These are phyloP conservation scores for Andrena bucephala DNA, from an alignment of 2,888 invertebrate species.

Conservation along the genomic window DNA sequence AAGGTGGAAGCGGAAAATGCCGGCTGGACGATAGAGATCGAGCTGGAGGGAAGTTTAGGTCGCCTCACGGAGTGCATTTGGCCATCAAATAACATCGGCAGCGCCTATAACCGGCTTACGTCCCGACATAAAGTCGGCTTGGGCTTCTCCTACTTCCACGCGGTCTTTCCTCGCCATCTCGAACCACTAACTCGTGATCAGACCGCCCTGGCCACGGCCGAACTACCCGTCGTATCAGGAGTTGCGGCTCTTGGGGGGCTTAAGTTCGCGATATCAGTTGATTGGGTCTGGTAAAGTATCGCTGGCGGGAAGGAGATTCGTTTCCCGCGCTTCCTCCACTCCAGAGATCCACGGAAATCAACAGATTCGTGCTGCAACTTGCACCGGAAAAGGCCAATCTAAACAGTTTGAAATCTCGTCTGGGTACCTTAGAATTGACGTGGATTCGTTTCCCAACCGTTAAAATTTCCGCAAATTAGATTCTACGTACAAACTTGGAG, in stretches of 20 bases:
- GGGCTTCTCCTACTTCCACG: conserved; percentile 75
- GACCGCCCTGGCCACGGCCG: conserved; percentile 79
- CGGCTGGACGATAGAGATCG: conserved; percentile 79
- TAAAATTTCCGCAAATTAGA: neutral
- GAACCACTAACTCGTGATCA: conserved; percentile 85
- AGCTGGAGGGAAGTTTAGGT: conserved; percentile 73
- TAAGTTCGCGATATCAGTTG: conserved; percentile 84
- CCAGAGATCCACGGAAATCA: neutral
- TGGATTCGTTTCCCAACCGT: neutral
- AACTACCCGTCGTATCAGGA: conserved; percentile 82
- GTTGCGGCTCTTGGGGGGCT: conserved; percentile 82
- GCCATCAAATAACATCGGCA: conserved; percentile 85
- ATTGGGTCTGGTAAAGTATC: conserved; percentile 80
- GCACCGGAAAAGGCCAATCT: neutral
- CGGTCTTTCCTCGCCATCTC: conserved; percentile 76
- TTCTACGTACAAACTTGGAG: neutral
- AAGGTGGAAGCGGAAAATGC: conserved; percentile 67
- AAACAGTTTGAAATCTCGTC: conserved; percentile 2
- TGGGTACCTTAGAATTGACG: no score
- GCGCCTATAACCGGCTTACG: conserved; percentile 85
- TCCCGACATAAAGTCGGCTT: conserved; percentile 84
- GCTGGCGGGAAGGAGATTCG: conserved; percentile 56
- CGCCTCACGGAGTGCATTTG: conserved; percentile 84
- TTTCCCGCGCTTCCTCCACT: conserved; percentile 21
- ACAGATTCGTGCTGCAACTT: neutral